phyloP scores from a whole-genome alignment of 37 sponge, comb jelly and placozoan genomes.

The Cladorhizidae sp. region DNA sequence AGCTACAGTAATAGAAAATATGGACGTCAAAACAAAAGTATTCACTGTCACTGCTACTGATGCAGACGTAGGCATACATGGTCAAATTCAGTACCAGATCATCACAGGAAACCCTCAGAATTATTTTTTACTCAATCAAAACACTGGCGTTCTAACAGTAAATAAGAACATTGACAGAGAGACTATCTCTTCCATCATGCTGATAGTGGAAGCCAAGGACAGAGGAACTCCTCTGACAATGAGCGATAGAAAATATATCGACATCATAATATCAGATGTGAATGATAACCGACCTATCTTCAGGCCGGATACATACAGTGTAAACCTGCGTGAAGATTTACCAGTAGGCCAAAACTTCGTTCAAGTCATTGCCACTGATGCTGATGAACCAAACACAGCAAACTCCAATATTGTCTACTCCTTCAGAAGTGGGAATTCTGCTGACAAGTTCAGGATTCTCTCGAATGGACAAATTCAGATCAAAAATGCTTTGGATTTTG shows the following conservation, averaged over 20 bases:
- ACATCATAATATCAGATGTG: constrained; percentile 59
- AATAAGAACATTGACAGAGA: constrained; percentile 44
- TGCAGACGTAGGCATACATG: too few species aligned
- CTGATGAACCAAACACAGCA: constrained; percentile 37
- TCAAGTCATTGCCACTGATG: constrained; percentile 48
- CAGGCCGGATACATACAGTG: constrained; percentile 23
- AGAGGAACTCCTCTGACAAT: constrained; percentile 5
- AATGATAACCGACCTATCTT: constrained; percentile 83
- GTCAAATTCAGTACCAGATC: too few species aligned
- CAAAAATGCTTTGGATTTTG: constrained; percentile 27
- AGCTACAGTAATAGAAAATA: too few species aligned
- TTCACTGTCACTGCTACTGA: too few species aligned
- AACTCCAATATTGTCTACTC: constrained; percentile 42
- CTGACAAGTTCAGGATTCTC: neutral
- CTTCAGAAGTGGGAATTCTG: constrained; percentile 8
- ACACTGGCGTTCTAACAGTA: constrained; percentile 30
- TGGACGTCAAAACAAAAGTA: too few species aligned
- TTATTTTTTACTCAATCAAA: too few species aligned
- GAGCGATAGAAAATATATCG: neutral
- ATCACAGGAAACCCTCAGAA: too few species aligned
- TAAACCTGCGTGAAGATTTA: constrained; percentile 27
- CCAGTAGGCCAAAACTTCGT: neutral
- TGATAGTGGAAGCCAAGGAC: constrained; percentile 41
- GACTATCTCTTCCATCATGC: neutral
- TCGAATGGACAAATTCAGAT: constrained; percentile 4